Evolutionary conservation across 2,797 vertebrate genomes (phyloP).

Genomic region (Masticophis lateralis): DNA sequence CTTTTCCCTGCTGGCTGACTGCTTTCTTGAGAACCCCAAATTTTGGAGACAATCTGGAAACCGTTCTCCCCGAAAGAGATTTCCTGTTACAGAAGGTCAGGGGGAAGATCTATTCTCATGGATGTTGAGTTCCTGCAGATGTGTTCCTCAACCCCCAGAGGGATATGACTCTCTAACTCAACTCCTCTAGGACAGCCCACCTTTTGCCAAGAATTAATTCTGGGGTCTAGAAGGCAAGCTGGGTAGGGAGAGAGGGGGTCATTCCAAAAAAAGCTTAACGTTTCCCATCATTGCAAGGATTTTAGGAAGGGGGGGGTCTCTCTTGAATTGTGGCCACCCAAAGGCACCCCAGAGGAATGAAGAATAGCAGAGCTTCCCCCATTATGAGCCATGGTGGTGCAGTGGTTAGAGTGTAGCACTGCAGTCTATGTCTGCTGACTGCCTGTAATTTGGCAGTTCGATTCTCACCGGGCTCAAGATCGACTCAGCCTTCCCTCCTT

Average conservation of each 20-base stretch:
- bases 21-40: neutral
- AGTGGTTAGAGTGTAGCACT: no score
- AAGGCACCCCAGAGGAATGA: neutral
- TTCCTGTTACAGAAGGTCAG: neutral
- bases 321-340: neutral
- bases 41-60: neutral
- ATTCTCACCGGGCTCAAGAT: no score
- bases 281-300: neutral
- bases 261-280: neutral
- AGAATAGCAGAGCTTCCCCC: neutral
- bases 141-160: neutral
- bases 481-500: no score
- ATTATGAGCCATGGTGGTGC: no score
- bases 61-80: neutral
- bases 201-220: neutral
- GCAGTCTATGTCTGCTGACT: no score
- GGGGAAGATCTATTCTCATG: neutral
- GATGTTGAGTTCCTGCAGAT: neutral
- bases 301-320: neutral
- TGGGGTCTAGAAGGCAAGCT: neutral
- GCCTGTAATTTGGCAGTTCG: no score
- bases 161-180: neutral
- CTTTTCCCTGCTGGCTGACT: neutral
- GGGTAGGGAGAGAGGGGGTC: neutral
- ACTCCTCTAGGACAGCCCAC: neutral